Base-by-base conservation (phyloP, 2,797 vertebrate genomes). In the Acipenser ruthenus region DNA sequence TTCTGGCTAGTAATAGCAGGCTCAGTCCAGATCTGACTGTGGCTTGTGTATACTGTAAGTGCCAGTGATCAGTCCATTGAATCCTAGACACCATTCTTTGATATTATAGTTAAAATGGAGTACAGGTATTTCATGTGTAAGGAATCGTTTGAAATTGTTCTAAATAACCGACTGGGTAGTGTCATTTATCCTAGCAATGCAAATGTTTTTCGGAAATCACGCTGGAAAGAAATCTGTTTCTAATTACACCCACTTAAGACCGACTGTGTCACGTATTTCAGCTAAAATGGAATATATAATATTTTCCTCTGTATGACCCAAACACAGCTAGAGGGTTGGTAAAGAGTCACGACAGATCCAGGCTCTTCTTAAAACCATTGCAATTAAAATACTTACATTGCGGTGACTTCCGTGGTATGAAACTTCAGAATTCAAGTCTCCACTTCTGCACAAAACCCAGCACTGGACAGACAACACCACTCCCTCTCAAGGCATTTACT, bases 401-500 rank as follows among this genome's bases (percentile, higher is more conserved):
- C 13, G 18, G 18, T 18, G 18, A 18, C 18, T 18, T 18, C 18
- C 18, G 18, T 18, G 18, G 18, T 18, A 18, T 18, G 18, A 18
- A 18, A 18, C 18, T 18, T 18, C 18, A 18, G 18, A 18, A 18
- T 18, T 18, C 18, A 18, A 18, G 18, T 1, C 18, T 50, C 15
- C 15, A 49, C 49, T 64, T 8, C 15, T 7, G 8, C 6, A 10
- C 9, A 49, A 13, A 13, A 7, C 12, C 49, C 62, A 50, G 12
- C 11, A 64, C 13, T 50, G 48, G 7, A 49, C n/a, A 3, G 11
- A 13, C 11, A 64, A 64, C 62, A 50, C 62, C 62, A 49, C n/a
- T 64, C 62, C 62, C 62, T 64, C 48, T 37, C 50, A 64, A 64
- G 50, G 62, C 62, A 64, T 11, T 64, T 64, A 50, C 48, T 10